Evolutionary conservation across 2,113 vertebrate genomes (phyloP).

Genomic region (Ciconia boyciana): DNA sequence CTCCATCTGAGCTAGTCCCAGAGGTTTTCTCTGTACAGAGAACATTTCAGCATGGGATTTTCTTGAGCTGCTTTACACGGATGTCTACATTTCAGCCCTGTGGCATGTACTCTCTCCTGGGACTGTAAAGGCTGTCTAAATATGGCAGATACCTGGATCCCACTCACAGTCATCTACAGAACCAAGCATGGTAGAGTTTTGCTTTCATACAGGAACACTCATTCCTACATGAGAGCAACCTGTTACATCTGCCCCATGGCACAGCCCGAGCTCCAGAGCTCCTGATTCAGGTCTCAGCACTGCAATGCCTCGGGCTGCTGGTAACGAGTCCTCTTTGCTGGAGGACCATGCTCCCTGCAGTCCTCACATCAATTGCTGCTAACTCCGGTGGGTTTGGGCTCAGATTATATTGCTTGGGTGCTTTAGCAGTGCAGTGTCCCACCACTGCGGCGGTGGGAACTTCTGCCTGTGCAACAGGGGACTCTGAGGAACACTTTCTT

Average conservation of each 20-base stretch:
- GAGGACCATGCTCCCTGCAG: not conserved
- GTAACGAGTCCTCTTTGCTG: not conserved
- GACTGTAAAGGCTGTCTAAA: not conserved
- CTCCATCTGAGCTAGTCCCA: not conserved
- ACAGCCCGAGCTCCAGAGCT: not conserved
- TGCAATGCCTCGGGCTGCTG: not conserved
- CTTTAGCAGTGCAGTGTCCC: not conserved
- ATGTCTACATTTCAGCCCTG: not conserved
- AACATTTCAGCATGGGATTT: not conserved
- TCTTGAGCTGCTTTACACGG: not conserved
- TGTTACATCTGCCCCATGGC: not conserved
- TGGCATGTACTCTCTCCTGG: not conserved
- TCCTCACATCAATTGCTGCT: not conserved
- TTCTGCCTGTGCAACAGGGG: not conserved
- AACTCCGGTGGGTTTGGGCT: not conserved
- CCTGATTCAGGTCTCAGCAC: not conserved
- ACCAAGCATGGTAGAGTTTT: not conserved
- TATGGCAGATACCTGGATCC: not conserved
- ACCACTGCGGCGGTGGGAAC: accelerated
- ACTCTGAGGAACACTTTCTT: not conserved
- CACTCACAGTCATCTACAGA: not conserved
- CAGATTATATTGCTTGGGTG: too few relatives aligned
- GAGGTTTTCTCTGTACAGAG: not conserved
- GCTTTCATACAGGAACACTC: not conserved
- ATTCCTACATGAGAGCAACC: not conserved